These are phyloP conservation scores for Hippocampus comes DNA, from an alignment of 2,113 vertebrate species.

Conservation along the genomic window DNA sequence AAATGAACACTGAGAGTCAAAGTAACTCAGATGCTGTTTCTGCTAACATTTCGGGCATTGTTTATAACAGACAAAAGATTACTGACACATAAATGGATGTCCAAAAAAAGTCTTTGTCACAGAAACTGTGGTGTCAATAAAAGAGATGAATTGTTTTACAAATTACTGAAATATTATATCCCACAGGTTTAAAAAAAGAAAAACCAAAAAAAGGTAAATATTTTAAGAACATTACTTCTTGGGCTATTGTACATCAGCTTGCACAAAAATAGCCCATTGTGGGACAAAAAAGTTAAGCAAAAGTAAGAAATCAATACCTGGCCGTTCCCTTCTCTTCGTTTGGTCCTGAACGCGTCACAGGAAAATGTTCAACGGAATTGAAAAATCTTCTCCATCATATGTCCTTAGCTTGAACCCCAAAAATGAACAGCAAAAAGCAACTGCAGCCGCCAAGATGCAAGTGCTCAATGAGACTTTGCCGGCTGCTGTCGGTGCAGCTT, in stretches of 20 bases:
- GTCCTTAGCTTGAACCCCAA: background rate
- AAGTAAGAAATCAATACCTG: constrained; percentile 15
- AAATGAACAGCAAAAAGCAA: background rate
- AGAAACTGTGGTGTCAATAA: background rate
- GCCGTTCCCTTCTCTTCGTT: constrained; percentile 18
- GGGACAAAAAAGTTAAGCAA: constrained; percentile 3
- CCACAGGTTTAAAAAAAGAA: background rate
- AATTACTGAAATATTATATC: background rate
- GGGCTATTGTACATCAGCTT: background rate
- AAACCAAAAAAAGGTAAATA: background rate
- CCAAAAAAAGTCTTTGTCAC: background rate
- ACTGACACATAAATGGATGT: background rate
- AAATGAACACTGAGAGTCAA: background rate
- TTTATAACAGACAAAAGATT: background rate
- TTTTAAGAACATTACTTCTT: background rate
- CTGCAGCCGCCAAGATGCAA: constrained; percentile 15
- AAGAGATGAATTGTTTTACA: background rate
- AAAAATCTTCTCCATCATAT: background rate
- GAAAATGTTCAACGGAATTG: too few species aligned
- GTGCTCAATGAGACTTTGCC: constrained; percentile 14
- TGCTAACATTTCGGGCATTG: background rate
- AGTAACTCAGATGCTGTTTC: background rate
- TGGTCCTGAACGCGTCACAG: background rate
- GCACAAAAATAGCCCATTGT: background rate
- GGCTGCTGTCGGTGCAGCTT: constrained; percentile 22